phyloP scores from a whole-genome alignment of 2,888 invertebrate species.

The Macrosiphum euphorbiae region DNA sequence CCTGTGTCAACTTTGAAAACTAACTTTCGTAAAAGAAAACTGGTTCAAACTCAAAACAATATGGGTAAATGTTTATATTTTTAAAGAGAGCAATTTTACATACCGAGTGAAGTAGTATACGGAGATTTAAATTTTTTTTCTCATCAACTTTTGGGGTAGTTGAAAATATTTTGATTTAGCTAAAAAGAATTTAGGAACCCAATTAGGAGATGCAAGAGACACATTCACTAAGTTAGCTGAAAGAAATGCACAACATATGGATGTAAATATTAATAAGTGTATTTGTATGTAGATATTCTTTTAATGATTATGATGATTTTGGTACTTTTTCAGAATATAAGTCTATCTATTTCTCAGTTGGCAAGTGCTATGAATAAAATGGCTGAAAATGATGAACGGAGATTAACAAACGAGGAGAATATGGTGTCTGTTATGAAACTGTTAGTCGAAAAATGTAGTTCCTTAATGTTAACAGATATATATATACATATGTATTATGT shows the following conservation, averaged over 20 bases:
- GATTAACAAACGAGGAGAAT: too few relatives aligned
- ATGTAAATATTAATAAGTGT: constrained; percentile 10
- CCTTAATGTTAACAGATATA: too few relatives aligned
- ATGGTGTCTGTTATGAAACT: too few relatives aligned
- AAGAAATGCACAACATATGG: constrained; percentile 6
- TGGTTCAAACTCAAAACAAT: constrained; percentile 4
- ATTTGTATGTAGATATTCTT: not conserved
- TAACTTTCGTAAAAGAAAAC: constrained; percentile 9
- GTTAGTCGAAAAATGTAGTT: too few relatives aligned
- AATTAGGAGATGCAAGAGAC: constrained; percentile 11
- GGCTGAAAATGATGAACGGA: not conserved
- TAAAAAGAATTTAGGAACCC: constrained; percentile 14
- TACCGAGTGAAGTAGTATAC: too few relatives aligned
- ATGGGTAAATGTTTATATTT: not conserved
- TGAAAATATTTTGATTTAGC: constrained; percentile 20
- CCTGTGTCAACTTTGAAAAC: not conserved
- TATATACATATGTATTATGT: too few relatives aligned
- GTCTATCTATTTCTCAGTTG: not conserved
- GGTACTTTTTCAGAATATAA: not conserved
- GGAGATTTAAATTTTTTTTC: too few relatives aligned
- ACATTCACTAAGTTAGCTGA: constrained; percentile 11
- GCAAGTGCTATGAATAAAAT: not conserved
- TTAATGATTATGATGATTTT: not conserved
- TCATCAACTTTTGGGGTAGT: not conserved
- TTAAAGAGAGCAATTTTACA: not conserved